Percentiles rank a stretch among this genome's conserved stretches.
These are phyloP conservation scores for Proteles cristata DNA, from an alignment of 2,113 vertebrate species.

Conservation along the genomic window DNA sequence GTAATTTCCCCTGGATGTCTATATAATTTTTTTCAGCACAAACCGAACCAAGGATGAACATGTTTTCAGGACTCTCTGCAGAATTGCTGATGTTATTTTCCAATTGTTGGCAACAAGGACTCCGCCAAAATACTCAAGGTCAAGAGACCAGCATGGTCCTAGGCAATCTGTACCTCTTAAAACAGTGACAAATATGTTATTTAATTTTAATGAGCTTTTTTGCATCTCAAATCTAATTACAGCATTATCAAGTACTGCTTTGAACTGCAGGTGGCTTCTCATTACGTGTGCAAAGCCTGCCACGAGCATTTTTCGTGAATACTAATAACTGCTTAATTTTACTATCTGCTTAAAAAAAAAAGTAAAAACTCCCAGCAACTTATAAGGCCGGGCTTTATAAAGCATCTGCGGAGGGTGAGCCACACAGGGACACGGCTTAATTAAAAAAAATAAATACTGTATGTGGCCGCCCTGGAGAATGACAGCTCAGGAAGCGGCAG, in stretches of 20 bases:
- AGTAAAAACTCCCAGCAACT: slow-evolving; percentile 52
- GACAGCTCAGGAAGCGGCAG: background rate
- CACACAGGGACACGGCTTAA: slow-evolving; percentile 23
- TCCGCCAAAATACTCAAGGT: slow-evolving; percentile 86
- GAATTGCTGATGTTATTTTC: slow-evolving; percentile 40
- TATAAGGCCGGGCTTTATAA: slow-evolving; percentile 38
- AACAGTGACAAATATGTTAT: slow-evolving; percentile 91
- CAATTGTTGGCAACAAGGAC: slow-evolving; percentile 69
- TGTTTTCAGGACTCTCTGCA: slow-evolving; percentile 25
- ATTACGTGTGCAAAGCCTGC: slow-evolving; percentile 85
- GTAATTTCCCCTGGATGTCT: slow-evolving; percentile 37
- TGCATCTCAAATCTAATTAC: slow-evolving; percentile 92
- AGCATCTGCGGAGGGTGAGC: slow-evolving; percentile 50
- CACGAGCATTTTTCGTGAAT: slow-evolving; percentile 87
- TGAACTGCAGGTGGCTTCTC: slow-evolving; percentile 90
- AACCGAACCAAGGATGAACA: slow-evolving; percentile 27
- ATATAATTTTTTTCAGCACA: background rate
- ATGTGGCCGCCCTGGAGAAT: slow-evolving; percentile 31
- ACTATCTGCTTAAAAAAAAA: slow-evolving; percentile 57
- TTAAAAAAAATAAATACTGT: slow-evolving; percentile 77
- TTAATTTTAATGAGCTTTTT: slow-evolving; percentile 92
- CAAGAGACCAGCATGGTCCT: slow-evolving; percentile 88
- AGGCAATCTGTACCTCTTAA: slow-evolving; percentile 88
- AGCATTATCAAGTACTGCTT: slow-evolving; percentile 90
- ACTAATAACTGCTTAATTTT: slow-evolving; percentile 85